These are phyloP conservation scores for Anagrus nilaparvatae DNA, from an alignment of 1,140 invertebrate genomes.

Conservation along the genomic window DNA sequence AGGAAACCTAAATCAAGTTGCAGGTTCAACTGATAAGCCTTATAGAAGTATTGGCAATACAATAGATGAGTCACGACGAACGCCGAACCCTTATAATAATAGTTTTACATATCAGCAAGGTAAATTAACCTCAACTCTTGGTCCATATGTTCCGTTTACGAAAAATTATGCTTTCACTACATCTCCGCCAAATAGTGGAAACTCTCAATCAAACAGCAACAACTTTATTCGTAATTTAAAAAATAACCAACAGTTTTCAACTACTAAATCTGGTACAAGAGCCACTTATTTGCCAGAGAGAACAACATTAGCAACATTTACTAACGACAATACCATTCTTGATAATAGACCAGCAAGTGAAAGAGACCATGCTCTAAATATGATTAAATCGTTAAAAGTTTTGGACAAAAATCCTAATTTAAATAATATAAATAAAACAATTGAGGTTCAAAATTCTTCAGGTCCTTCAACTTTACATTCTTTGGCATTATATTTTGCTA, in stretches of 20 bases:
- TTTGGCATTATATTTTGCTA: conserved; percentile 66
- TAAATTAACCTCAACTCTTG: conserved; percentile 30
- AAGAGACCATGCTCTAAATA: conserved; percentile 35
- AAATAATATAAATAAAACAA: conserved; percentile 21
- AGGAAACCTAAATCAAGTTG: conserved; percentile 30
- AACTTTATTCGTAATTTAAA: conserved; percentile 18
- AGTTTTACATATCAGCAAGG: conserved; percentile 33
- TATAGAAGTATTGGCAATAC: conserved; percentile 18
- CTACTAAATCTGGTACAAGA: conserved; percentile 18
- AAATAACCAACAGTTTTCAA: conserved; percentile 19
- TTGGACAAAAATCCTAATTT: conserved; percentile 26
- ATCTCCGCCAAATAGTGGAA: conserved; percentile 23
- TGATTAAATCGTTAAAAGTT: conserved; percentile 35
- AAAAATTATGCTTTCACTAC: conserved; percentile 34
- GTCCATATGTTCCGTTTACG: conserved; percentile 37
- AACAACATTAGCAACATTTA: conserved; percentile 14
- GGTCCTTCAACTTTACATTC: conserved; percentile 66
- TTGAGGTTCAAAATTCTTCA: conserved; percentile 56
- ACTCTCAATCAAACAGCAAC: conserved; percentile 22
- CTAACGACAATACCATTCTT: conserved; percentile 18
- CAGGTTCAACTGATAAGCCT: conserved; percentile 29
- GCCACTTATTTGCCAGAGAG: conserved; percentile 33
- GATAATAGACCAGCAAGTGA: conserved; percentile 27
- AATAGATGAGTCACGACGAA: conserved; percentile 21
- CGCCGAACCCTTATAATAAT: conserved; percentile 28